Evolutionary conservation across 2,888 invertebrate genomes (phyloP).

Genomic region (Serripes groenlandicus): DNA sequence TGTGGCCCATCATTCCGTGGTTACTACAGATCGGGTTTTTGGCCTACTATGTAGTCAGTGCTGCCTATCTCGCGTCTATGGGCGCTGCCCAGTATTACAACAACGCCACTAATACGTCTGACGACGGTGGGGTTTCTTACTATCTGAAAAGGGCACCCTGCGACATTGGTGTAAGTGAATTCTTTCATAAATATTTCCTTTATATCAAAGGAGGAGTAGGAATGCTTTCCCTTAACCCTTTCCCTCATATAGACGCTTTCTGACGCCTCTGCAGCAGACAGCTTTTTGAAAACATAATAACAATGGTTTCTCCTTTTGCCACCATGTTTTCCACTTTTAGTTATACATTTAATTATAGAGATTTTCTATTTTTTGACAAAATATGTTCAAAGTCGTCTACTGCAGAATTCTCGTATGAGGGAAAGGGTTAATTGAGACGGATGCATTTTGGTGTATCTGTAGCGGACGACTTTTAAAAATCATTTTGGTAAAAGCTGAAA

Average conservation of each 20-base stretch:
- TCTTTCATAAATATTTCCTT: no score
- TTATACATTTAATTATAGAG: no score
- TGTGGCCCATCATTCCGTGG: conserved; percentile 97
- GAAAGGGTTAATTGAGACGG: no score
- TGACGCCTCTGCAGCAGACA: background rate
- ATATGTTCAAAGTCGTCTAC: no score
- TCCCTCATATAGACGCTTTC: background rate
- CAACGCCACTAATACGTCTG: conserved; percentile 74
- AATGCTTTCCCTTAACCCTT: background rate
- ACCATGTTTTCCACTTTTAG: no score
- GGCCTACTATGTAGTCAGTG: conserved; percentile 91
- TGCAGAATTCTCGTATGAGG: no score
- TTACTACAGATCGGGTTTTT: conserved; percentile 92
- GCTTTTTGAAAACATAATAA: no score
- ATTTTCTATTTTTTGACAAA: no score
- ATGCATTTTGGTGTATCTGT: no score
- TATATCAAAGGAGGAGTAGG: no score
- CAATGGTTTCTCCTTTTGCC: no score
- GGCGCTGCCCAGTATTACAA: conserved; percentile 77
- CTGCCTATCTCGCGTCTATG: conserved; percentile 87
- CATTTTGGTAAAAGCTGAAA: background rate
- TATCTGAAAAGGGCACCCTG: conserved; percentile 76
- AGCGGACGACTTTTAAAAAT: background rate
- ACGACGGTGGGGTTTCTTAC: conserved; percentile 66
- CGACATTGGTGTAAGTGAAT: conserved; percentile 75